Conservation (phyloP, 1,140 invertebrate species). For the Mizuhopecten yessoensis region DNA sequence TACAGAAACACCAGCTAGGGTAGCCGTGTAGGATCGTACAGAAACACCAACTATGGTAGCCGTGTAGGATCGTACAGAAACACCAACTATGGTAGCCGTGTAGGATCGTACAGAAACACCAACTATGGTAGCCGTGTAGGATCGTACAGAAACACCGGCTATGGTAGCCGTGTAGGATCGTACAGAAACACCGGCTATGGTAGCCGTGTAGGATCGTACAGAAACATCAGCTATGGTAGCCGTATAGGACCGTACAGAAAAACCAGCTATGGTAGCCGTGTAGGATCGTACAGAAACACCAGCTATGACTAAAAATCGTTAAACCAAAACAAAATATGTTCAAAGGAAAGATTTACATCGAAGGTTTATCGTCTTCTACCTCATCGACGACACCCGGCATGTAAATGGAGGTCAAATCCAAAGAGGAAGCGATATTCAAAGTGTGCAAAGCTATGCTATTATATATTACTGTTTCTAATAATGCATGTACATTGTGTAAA, state of each 20-base stretch:
- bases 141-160: not conserved
- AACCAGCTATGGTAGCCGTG: not conserved
- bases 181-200: not conserved
- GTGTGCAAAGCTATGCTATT: too few species aligned
- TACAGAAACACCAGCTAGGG: not conserved
- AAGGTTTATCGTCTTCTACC: too few species aligned
- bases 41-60: not conserved
- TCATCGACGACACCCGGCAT: too few species aligned
- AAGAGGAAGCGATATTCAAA: too few species aligned
- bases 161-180: not conserved
- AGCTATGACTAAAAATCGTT: too few species aligned
- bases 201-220: not conserved
- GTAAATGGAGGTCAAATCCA: too few species aligned
- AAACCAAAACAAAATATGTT: too few species aligned
- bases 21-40: not conserved
- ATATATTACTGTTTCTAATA: too few species aligned
- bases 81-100: not conserved
- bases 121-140: not conserved
- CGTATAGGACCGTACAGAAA: not conserved
- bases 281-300: too few species aligned
- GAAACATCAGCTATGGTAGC: not conserved
- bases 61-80: not conserved
- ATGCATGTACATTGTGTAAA: too few species aligned
- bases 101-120: not conserved
- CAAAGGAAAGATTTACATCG: too few species aligned